Evolutionary conservation across 2,797 vertebrate species (phyloP), one percentile per base, ranked within the genome.

Genomic region (Hephaestus fuliginosus): DNA sequence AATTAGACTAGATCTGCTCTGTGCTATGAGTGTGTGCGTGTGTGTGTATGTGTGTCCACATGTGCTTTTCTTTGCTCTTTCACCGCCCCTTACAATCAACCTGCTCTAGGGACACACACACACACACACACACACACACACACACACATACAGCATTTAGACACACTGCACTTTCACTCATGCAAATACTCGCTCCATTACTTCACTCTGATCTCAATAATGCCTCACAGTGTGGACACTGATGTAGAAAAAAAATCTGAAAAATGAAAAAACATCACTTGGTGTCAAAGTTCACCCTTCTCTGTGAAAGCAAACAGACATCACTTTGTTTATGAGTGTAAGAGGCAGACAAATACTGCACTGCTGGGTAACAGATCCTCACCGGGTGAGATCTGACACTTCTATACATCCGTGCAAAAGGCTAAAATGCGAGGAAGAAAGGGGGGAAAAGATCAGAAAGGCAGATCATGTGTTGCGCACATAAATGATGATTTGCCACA

Each of bases 1-100:
- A 95, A 95, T 96, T 95, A 94, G 91, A 92, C 84, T 83, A 72
- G 86, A 93, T 93, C 83, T 87, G 86, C 82, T 81, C 76, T 85
- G 73, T 83, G 81, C 85, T 78, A 53, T 56, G 33, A 49, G 33
- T 81, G 74, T 72, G 55, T 53, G 63, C 74, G 57, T 65, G 41
- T 22, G 58, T 53, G 53, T 63, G 72, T 71, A 46, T 66, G 22
- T 49, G 30, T 71, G 70, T 80, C 65, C 65, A 43, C 74, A 69
- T 85, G 80, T 76, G 57, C 82, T 84, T 82, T 82, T 72, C 73
- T 63, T 69, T 80, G 68, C 75, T 79, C 81, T 85, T 85, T 81
- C 51, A 76, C 87, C 65, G 33, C 70, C 80, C 82, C 80, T 91
- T 85, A 89, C 85, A 79, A 85, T 80, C 85, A 87, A 85, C 81